Conservation (phyloP, 2,797 vertebrate genomes). For the Silurus aristotelis region DNA sequence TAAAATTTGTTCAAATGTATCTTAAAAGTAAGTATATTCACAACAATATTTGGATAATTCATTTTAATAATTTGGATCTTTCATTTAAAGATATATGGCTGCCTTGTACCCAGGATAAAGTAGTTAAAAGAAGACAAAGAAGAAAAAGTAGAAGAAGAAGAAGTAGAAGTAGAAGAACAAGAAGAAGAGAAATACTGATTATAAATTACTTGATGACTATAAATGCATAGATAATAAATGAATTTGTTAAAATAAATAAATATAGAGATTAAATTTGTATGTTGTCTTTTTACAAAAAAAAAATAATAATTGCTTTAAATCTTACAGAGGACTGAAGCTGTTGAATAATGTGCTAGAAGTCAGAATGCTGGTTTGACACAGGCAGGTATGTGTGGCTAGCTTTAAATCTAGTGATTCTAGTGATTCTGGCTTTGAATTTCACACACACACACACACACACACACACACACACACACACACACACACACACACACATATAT, state of each 20-base stretch:
- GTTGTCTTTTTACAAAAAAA: not conserved
- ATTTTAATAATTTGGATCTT: not conserved
- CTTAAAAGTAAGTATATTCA: not conserved
- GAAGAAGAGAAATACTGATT: not conserved
- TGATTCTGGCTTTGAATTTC: slow-evolving; percentile 50
- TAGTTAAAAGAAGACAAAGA: not conserved
- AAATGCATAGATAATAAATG: not conserved
- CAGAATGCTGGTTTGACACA: slow-evolving; percentile 61
- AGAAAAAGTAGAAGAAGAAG: not conserved
- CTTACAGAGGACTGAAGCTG: slow-evolving; percentile 32
- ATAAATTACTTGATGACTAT: not conserved
- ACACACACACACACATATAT: too few relatives aligned
- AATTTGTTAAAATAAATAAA: not conserved
- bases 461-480: too few relatives aligned
- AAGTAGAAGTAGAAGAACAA: not conserved
- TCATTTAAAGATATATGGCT: not conserved
- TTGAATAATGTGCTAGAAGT: slow-evolving; percentile 22
- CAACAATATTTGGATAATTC: not conserved
- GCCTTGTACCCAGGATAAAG: not conserved
- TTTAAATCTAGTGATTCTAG: slow-evolving; percentile 41
- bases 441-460: slow-evolving; percentile 29
- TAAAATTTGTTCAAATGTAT: not conserved
- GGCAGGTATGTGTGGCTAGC: slow-evolving; percentile 73
- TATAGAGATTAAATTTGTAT: not conserved
- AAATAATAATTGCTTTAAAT: slow-evolving; percentile 26